Evolutionary conservation across 2,113 vertebrate species (phyloP).

Genomic region (Rhea americana): DNA sequence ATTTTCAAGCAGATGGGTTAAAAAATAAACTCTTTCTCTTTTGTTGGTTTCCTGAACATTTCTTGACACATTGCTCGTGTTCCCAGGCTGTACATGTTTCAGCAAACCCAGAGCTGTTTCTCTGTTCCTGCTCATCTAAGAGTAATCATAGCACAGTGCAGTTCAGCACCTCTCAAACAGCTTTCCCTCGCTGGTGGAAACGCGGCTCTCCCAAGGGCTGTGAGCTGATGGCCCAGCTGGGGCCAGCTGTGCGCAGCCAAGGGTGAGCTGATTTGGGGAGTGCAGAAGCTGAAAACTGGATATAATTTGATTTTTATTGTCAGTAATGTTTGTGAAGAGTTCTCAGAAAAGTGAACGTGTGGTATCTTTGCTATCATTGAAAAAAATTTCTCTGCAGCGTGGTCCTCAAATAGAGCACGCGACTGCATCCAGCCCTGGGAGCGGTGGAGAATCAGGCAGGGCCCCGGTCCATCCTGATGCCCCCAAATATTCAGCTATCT

Average conservation of each 20-base stretch:
- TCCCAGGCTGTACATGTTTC: not conserved
- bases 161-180: too few relatives aligned
- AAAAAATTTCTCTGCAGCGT: not conserved
- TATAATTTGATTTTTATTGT: not conserved
- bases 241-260: not conserved
- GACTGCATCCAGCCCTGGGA: fast-evolving
- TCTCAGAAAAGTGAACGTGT: not conserved
- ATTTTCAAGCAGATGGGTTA: not conserved
- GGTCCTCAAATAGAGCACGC: fast-evolving
- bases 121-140: not conserved
- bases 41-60: fast-evolving
- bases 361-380: too few relatives aligned
- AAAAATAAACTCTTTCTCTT: not conserved
- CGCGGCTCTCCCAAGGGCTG: too few relatives aligned
- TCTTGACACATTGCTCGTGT: not conserved
- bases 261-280: too few relatives aligned
- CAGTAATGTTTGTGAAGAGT: not conserved
- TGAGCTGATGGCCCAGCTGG: not conserved
- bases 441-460: not conserved
- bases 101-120: not conserved
- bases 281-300: not conserved
- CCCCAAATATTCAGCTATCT: not conserved
- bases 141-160: not conserved
- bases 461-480: not conserved
- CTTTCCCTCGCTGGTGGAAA: too few relatives aligned